Base-by-base conservation (phyloP, 2,888 invertebrate species). In the Hybos culiciformis region DNA sequence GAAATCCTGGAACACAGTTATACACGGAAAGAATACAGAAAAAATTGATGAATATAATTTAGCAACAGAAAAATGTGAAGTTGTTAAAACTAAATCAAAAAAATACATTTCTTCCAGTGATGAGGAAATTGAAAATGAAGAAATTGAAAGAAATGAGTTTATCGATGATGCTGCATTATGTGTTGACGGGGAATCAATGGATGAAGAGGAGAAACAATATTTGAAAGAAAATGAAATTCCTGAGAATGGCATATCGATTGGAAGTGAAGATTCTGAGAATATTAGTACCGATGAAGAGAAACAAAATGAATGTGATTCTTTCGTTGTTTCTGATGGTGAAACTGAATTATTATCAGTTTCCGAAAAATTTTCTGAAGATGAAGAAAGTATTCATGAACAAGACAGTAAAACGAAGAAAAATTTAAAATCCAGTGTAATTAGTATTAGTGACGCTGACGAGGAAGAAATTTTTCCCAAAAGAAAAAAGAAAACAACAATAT, bases 241-340 rank as follows among this genome's bases (percentile, higher is more conserved):
- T 12, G 66, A 67, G 29, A 67, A 66, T 49, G 74, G 72, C 3
- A 72, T 72, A 57, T 72, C 72, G 3, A 56, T 75, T 45, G 66
- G 69, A 37, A 70, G 73, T 37, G 67, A 71, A 34, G 54, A 55
- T 15, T 54, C 53, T 7, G 50, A 47, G 14, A 64, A 63, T 6
- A 56, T 54, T 8, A 17, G 23, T 33, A 71, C 70, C 47, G 62
- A 44, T 11, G 55, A 70, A 6, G 56, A 66, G 5, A 68, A 68
- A 11, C 58, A 67, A 45, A 67, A 70, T 43, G 60, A 68, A 1
- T 69, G 71, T 52, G 72, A 67, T 51, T 75, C 74, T 0, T 76
- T 76, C 54, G 53, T 76, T 43, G 72, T 71, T 48, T 70, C 72
- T 3, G 67, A 68, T 48, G 70, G 12, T 11, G 70, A 71, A 46